phyloP scores from a whole-genome alignment of 2,888 invertebrate species.

The Pyrocoelia pectoralis region DNA sequence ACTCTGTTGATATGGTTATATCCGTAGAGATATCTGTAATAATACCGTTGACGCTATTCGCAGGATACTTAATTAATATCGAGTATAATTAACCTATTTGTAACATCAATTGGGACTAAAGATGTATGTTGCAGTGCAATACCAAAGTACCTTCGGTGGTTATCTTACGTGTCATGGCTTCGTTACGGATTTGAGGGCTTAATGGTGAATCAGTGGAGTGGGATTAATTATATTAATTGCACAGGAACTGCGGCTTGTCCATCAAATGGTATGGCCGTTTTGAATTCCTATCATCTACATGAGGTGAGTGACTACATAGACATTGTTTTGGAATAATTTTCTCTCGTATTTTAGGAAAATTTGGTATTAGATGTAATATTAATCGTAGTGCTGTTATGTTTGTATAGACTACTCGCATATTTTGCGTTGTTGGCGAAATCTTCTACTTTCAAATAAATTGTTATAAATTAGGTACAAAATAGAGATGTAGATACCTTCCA shows the following conservation, averaged over 20 bases:
- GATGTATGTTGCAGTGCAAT: constrained; percentile 70
- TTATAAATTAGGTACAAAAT: too few species aligned
- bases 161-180: constrained; percentile 92
- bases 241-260: constrained; percentile 78
- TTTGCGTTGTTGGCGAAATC: constrained; percentile 76
- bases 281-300: constrained; percentile 80
- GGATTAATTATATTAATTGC: constrained; percentile 79
- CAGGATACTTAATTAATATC: constrained; percentile 93
- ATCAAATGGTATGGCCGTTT: constrained; percentile 77
- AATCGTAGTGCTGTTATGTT: constrained; percentile 73
- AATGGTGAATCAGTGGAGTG: constrained; percentile 88
- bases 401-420: constrained; percentile 80
- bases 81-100: constrained; percentile 65
- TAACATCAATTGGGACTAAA: neutral
- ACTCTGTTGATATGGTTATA: constrained; percentile 85
- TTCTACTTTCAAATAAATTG: constrained; percentile 66
- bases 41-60: constrained; percentile 93
- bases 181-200: constrained; percentile 90
- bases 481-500: too few species aligned
- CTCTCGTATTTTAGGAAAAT: constrained; percentile 65
- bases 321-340: too few species aligned
- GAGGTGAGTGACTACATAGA: constrained; percentile 65
- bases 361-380: constrained; percentile 75
- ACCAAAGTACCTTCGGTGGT: constrained; percentile 84
- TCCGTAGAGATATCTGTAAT: constrained; percentile 91